Conservation (phyloP, 2,797 vertebrate species). For the Galagoides demidoff region DNA sequence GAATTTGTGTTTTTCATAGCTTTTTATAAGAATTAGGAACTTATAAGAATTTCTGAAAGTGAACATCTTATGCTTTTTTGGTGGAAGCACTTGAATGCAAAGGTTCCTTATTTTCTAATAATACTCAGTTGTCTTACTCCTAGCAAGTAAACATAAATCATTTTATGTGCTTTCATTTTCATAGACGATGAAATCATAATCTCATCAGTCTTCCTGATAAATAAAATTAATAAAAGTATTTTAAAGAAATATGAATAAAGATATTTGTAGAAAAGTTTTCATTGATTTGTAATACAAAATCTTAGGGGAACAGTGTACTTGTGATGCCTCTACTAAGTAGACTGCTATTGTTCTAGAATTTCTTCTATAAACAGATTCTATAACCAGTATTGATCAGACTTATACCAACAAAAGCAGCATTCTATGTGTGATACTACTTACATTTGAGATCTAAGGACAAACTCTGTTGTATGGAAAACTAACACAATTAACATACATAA, state of each 20-base stretch:
- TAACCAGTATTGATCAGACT: background rate
- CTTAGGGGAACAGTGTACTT: background rate
- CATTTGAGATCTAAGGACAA: background rate
- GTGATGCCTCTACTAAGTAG: background rate
- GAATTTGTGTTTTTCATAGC: background rate
- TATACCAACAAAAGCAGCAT: background rate
- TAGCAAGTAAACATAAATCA: background rate
- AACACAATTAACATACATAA: background rate
- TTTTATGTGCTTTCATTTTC: conserved; percentile 21
- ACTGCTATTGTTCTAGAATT: background rate
- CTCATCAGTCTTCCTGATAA: background rate
- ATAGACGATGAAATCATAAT: conserved; percentile 6
- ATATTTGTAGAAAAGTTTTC: background rate
- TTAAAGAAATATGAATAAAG: background rate
- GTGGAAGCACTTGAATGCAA: background rate
- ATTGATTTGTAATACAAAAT: background rate
- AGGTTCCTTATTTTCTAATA: conserved; percentile 36
- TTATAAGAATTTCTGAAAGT: background rate
- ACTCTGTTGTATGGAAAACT: background rate
- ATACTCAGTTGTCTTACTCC: background rate
- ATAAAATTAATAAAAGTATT: background rate
- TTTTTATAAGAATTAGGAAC: background rate
- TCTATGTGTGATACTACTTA: background rate
- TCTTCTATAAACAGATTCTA: background rate
- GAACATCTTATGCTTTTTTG: background rate